Base-by-base conservation (phyloP, 2,888 invertebrate species). In the Nyleta sp. region DNA sequence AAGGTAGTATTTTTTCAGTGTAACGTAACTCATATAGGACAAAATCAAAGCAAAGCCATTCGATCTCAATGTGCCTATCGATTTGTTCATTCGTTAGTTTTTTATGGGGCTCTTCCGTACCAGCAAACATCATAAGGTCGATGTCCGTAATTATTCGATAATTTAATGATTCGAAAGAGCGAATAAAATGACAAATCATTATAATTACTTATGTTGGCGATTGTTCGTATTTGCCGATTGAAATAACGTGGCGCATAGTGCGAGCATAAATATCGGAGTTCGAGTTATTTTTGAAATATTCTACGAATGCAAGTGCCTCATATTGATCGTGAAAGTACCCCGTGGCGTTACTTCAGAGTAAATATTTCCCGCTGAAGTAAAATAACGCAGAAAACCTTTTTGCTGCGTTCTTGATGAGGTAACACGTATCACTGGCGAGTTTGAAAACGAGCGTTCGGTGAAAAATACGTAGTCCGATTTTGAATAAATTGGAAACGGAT, bases 291-390 rank as follows among this genome's bases (percentile, higher is more conserved):
- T 59, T 65, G 42, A 57, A 73, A 57, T 64, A 57, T 73, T 59
- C 50, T 59, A 44, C 59, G 73, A 64, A 64, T 48, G 55, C 40
- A 33, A 64, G 35, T 42, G 40, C 31, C 24, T 48, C 20, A 64
- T 73, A 73, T 73, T 73, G 65, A 73, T 73, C 65, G 59, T 40
- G 18, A 60, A 60, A 59, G 57, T 65, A 13, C 44, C 73, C 73
- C 44, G 65, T 59, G 59, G 73, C n/a, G 57, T 73, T 59, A 31
- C 18, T 72, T 11, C 13, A 20, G 38, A 64, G 20, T 40, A 62
- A 72, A 72, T 42, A 65, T 65, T 65, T 73, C n/a, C 42, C 42
- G 20, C 64, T 31, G 28, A 67, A 52, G 59, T 60, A 67, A 64
- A 73, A 59, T 65, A 59, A 73, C 40, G 50, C 33, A 52, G 40